Percentiles rank a stretch among this genome's conserved stretches.
These are phyloP conservation scores for Chelidonichthys spinosus DNA, from an alignment of 2,797 vertebrate genomes.

Conservation along the genomic window DNA sequence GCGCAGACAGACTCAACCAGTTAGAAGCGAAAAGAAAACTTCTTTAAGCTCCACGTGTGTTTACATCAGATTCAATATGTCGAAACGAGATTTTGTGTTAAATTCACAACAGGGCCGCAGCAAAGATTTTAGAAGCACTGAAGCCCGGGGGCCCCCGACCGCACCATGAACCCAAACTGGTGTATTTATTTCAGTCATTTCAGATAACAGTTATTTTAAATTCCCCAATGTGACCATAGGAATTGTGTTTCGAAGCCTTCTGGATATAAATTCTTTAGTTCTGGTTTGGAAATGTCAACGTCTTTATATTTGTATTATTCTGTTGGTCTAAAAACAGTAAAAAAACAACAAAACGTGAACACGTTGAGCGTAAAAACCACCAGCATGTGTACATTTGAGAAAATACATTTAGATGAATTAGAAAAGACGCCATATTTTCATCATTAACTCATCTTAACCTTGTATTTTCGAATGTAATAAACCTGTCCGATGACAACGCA, in stretches of 20 bases:
- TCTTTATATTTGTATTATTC: neutral
- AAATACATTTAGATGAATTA: neutral
- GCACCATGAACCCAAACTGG: neutral
- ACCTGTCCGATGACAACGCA: too few relatives aligned
- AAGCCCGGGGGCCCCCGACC: neutral
- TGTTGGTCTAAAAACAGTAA: neutral
- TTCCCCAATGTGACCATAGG: neutral
- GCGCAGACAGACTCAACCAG: too few relatives aligned
- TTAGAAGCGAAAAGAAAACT: too few relatives aligned
- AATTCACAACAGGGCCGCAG: neutral
- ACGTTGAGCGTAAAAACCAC: neutral
- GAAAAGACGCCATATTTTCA: neutral
- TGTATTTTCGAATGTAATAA: too few relatives aligned
- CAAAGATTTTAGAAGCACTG: neutral
- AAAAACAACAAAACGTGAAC: neutral
- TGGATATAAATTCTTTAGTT: neutral
- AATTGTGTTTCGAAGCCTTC: neutral
- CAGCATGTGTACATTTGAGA: neutral
- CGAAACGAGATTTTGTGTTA: too few relatives aligned
- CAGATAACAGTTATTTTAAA: neutral
- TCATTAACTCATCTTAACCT: too few relatives aligned
- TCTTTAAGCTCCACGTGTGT: too few relatives aligned
- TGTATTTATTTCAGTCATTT: neutral
- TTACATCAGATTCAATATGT: too few relatives aligned
- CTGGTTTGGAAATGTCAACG: fast-evolving